Percentiles rank a stretch among this genome's conserved stretches.
Evolutionary conservation across 2,113 vertebrate species (phyloP).

Genomic region (Halcyon malimbica): DNA sequence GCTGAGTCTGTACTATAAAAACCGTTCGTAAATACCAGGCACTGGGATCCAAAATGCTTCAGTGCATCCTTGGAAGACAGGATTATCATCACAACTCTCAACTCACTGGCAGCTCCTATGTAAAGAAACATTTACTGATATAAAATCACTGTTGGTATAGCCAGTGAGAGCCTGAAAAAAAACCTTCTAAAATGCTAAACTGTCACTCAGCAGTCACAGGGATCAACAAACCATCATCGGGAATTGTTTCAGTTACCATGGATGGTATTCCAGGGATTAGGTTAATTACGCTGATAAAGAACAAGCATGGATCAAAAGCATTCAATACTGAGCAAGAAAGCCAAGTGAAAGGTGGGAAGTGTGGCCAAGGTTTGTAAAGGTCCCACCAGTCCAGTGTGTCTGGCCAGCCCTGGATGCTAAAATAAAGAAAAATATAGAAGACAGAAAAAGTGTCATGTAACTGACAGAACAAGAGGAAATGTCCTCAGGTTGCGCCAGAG

Average conservation of each 20-base stretch:
- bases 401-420: background rate
- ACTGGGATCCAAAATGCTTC: background rate
- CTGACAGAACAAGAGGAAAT: too few species aligned
- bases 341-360: background rate
- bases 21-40: background rate
- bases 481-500: too few species aligned
- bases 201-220: background rate
- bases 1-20: background rate
- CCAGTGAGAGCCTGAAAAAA: background rate
- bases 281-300: slow-evolving; percentile 73
- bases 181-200: background rate
- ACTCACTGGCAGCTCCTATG: accelerated
- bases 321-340: background rate
- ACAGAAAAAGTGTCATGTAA: background rate
- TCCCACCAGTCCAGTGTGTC: background rate
- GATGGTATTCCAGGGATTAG: slow-evolving; percentile 55
- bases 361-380: background rate
- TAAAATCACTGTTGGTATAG: too few species aligned
- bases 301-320: background rate
- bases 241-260: slow-evolving; percentile 58
- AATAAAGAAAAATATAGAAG: background rate
- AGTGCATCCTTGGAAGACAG: background rate
- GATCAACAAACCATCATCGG: slow-evolving; percentile 48
- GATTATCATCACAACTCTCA: background rate
- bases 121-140: too few species aligned